Percentiles rank a stretch among this genome's conserved stretches.
phyloP scores from a whole-genome alignment of 2,113 vertebrate species.

The Hystrix brachyura region DNA sequence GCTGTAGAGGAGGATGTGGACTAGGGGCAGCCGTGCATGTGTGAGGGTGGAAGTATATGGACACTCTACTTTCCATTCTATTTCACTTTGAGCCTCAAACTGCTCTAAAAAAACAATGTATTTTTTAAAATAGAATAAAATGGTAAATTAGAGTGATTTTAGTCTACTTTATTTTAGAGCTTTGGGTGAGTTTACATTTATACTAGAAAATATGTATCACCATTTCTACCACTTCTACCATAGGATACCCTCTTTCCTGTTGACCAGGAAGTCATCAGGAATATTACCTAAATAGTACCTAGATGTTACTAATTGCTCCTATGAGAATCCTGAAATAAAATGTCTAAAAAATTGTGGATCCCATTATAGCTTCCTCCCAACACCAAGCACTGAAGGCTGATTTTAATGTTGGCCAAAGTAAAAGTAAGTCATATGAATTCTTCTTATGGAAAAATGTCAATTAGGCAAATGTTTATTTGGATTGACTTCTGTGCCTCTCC shows the following conservation, averaged over 20 bases:
- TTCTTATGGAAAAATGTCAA: not conserved
- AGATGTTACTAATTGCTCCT: not conserved
- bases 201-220: not conserved
- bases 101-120: not conserved
- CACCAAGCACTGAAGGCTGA: not conserved
- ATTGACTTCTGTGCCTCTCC: not conserved
- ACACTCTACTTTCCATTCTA: not conserved
- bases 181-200: constrained; percentile 11
- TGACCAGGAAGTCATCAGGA: not conserved
- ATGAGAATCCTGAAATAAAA: not conserved
- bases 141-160: not conserved
- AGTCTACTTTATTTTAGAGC: not conserved
- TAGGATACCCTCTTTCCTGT: not conserved
- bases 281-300: not conserved
- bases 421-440: not conserved
- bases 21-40: not conserved
- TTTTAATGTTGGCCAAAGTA: not conserved
- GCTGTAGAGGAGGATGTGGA: not conserved
- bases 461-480: not conserved
- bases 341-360: not conserved
- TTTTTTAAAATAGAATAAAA: not conserved
- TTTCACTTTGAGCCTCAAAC: not conserved
- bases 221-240: not conserved
- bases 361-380: not conserved
- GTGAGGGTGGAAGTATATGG: too few species aligned